Percentiles rank a stretch among this genome's conserved stretches.
phyloP scores from a whole-genome alignment of 2,113 vertebrate species.

The Epinephelus moara region DNA sequence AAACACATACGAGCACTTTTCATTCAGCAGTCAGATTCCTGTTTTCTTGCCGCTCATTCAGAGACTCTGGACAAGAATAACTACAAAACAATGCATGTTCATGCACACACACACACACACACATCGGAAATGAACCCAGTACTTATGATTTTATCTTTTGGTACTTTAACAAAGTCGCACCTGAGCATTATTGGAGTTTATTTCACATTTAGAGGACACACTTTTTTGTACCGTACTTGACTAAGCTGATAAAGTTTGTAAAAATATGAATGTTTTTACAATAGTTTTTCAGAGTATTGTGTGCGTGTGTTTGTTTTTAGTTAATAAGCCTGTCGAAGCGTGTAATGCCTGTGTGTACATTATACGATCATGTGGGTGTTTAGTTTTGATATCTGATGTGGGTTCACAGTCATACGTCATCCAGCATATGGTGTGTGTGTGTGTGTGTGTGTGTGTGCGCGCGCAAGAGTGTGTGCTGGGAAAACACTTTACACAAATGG shows the following conservation, averaged over 20 bases:
- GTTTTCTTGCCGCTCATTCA: conserved; percentile 74
- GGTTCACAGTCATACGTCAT: conserved; percentile 56
- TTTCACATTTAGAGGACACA: not conserved
- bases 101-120: not conserved
- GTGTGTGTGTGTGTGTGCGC: not conserved
- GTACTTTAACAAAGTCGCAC: not conserved
- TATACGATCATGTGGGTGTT: conserved; percentile 53
- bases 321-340: conserved; percentile 12
- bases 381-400: conserved; percentile 61
- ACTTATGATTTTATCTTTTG: not conserved
- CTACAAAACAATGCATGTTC: conserved; percentile 37
- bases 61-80: conserved; percentile 55
- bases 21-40: conserved; percentile 66
- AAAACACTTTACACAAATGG: conserved; percentile 75
- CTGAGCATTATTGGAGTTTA: not conserved
- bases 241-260: not conserved
- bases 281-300: not conserved
- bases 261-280: not conserved
- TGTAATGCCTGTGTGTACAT: conserved; percentile 49
- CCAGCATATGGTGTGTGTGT: conserved; percentile 51
- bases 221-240: not conserved
- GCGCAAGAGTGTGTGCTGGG: conserved; percentile 25
- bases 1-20: conserved; percentile 53
- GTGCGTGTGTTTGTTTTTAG: conserved; percentile 28
- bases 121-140: not conserved